Evolutionary conservation across 2,888 invertebrate genomes (phyloP).

Genomic region (Catonia carolina): DNA sequence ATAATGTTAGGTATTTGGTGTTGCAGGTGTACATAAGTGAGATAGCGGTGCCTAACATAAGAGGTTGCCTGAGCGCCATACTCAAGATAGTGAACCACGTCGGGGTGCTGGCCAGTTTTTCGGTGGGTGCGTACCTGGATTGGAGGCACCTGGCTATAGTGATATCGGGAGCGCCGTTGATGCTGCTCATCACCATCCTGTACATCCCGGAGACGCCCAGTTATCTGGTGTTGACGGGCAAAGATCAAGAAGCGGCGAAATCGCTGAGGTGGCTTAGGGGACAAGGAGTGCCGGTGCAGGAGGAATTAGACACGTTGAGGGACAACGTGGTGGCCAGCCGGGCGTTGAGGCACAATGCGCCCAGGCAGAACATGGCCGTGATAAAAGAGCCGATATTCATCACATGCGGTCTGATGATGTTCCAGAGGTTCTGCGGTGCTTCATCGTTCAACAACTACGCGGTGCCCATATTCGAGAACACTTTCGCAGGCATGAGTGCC

Average conservation of each 20-base stretch:
- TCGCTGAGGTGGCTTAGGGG: conserved; percentile 78
- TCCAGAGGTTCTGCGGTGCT: conserved; percentile 72
- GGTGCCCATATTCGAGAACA: conserved; percentile 78
- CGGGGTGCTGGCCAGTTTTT: conserved; percentile 76
- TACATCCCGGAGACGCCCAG: conserved; percentile 87
- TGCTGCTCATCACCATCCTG: conserved; percentile 63
- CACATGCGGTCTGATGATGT: conserved; percentile 81
- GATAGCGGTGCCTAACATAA: conserved; percentile 77
- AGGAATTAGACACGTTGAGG: conserved; percentile 64
- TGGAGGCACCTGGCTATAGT: conserved; percentile 80
- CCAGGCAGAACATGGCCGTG: conserved; percentile 30
- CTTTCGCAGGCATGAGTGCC: conserved; percentile 73
- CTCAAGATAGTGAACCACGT: conserved; percentile 79
- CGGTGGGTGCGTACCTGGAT: conserved; percentile 72
- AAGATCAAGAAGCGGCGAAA: conserved; percentile 61
- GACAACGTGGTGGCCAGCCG: conserved; percentile 54
- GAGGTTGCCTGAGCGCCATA: conserved; percentile 80
- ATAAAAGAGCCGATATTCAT: conserved; percentile 68
- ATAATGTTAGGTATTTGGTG: no score
- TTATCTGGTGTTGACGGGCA: conserved; percentile 68
- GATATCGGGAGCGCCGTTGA: conserved; percentile 68
- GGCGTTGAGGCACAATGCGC: conserved; percentile 29
- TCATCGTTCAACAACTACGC: conserved; percentile 81
- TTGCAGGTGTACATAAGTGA: conserved; percentile 82
- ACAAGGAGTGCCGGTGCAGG: conserved; percentile 67